Percentiles rank a stretch among this genome's conserved stretches.
Conservation (phyloP, 2,113 vertebrate species). For the Hiodon alosoides region DNA sequence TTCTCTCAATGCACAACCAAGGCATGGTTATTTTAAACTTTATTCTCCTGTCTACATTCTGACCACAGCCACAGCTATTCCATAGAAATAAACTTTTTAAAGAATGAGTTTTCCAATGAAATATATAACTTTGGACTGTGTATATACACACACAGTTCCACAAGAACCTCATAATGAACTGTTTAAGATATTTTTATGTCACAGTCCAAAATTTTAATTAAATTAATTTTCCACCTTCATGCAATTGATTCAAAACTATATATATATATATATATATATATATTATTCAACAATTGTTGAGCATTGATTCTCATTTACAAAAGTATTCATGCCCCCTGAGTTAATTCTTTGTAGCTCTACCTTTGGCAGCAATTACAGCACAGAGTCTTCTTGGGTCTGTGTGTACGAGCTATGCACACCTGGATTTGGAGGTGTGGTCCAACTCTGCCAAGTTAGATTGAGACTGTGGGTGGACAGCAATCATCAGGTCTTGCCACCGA, state of each 20-base stretch:
- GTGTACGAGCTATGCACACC: background rate
- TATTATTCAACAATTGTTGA: background rate
- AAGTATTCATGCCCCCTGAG: background rate
- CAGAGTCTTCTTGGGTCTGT: background rate
- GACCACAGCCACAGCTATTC: too few species aligned
- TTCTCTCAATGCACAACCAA: too few species aligned
- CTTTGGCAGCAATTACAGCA: background rate
- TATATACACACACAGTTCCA: too few species aligned
- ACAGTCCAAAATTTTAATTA: too few species aligned
- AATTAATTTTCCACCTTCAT: too few species aligned
- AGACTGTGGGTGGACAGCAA: background rate
- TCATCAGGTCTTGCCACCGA: background rate
- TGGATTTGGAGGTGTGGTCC: background rate
- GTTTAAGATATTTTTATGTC: too few species aligned
- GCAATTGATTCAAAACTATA: background rate
- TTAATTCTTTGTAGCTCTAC: background rate
- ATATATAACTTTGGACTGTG: too few species aligned
- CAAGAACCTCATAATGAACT: too few species aligned
- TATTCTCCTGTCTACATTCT: too few species aligned
- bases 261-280: background rate
- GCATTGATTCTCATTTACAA: background rate
- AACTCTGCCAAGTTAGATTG: background rate
- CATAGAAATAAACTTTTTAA: too few species aligned
- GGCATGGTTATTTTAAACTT: too few species aligned
- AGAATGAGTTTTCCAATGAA: too few species aligned